Percentiles rank a stretch among this genome's conserved stretches.
Conservation (phyloP, 2,888 invertebrate species). For the Ethmia dodecea region DNA sequence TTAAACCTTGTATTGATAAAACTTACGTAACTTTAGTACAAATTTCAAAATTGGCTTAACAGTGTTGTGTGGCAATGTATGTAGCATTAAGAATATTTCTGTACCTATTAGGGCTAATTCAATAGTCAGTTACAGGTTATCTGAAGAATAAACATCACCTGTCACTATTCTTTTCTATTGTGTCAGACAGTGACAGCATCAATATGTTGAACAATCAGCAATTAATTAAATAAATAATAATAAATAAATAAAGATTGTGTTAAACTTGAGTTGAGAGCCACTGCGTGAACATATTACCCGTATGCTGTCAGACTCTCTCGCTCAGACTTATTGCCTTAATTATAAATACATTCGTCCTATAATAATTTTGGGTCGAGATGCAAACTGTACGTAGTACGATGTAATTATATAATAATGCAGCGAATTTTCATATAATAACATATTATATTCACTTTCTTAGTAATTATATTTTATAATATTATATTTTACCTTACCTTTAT, state of each 20-base stretch:
- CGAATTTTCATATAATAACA: background rate
- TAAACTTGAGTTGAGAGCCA: constrained; percentile 11
- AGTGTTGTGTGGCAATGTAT: too few species aligned
- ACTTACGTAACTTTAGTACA: too few species aligned
- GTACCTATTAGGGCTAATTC: too few species aligned
- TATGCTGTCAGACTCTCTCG: constrained; percentile 3
- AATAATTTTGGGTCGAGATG: background rate
- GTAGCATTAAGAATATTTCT: too few species aligned
- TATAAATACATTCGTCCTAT: constrained; percentile 18
- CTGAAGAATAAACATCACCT: background rate
- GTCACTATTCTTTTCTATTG: background rate
- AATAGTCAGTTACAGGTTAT: background rate
- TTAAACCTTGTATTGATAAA: too few species aligned
- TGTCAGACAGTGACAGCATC: background rate
- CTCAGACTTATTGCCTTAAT: constrained; percentile 22
- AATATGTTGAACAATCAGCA: background rate
- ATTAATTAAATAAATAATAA: background rate
- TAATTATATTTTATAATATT: background rate
- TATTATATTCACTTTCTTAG: background rate
- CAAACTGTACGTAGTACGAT: background rate
- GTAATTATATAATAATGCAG: background rate
- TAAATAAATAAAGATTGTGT: too few species aligned
- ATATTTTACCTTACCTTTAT: background rate
- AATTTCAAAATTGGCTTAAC: too few species aligned
- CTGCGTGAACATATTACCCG: constrained; percentile 1